Evolutionary conservation across 2,113 vertebrate genomes (phyloP), one percentile per base, ranked within the genome.

Genomic region (Coptodon bakossiorum): DNA sequence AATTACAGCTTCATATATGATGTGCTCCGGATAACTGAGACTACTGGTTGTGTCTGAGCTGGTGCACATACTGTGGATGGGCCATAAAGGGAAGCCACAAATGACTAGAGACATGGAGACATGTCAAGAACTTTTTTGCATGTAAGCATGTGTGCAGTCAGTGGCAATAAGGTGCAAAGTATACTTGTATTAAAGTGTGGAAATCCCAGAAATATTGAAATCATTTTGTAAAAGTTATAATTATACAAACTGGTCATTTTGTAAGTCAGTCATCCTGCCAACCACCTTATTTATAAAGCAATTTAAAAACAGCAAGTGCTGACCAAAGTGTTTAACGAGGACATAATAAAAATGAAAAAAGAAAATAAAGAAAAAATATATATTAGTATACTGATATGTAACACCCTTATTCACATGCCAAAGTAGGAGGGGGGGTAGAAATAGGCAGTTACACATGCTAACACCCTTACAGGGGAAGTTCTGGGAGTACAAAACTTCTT

Each of bases 401-500:
- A 73, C 38, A 73, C 38, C 22, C 1, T 43, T 9, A 71, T 24
- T 71, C 22, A 27, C 38, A 27, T 9, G 13, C 11, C 13, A 71
- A 59, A 9, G 3, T 3, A 7, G 56, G 13, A 14, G 22, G 54
- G 24, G 24, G 31, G 5, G 31, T 2, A 9, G 11, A 68, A 71
- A 8, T 22, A 7, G 63, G 63, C 63, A 52, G 16, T 52, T 68
- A 7, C 38, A 45, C 38, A 45, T 45, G 38, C 40, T 73, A 45
- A 27, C 22, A 73, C 13, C 0, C 5, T 45, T 17, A 73, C 22
- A 45, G 13, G 12, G 36, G 38, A 22, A 6, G 1, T 54, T 54
- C 53, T 54, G 53, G 19, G n/a, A 27, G 2, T 22, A 14, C 1
- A 0, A 22, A 3, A 4, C 8, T 0, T 73, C 12, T 24, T 73